Conservation (phyloP, 1,140 invertebrate genomes). For the Magallana gigas region DNA sequence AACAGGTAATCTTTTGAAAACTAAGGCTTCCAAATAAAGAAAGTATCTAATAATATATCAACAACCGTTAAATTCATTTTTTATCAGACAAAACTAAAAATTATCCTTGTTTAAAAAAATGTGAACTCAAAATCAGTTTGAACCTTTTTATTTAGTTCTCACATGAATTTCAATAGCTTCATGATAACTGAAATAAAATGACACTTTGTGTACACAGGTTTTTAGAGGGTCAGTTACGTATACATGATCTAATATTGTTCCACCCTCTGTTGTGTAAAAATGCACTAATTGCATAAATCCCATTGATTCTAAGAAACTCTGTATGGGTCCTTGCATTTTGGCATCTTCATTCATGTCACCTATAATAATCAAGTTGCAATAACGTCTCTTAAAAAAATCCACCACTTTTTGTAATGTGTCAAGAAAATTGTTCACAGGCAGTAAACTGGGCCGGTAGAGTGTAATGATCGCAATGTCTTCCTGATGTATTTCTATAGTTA, state of each 20-base stretch:
- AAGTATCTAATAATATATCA: not conserved
- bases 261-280: constrained; percentile 33
- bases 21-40: too few relatives aligned
- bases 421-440: constrained; percentile 5
- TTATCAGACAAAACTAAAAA: not conserved
- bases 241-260: constrained; percentile 27
- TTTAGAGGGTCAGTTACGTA: not conserved
- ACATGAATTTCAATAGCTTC: not conserved
- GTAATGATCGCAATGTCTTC: not conserved
- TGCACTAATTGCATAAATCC: constrained; percentile 26
- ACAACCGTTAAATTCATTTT: not conserved
- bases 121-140: not conserved
- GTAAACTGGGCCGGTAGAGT: not conserved
- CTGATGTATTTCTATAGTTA: too few relatives aligned
- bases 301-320: not conserved
- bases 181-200: not conserved
- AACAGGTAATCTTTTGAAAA: too few relatives aligned
- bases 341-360: constrained; percentile 36
- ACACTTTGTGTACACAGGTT: not conserved
- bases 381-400: not conserved
- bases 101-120: not conserved
- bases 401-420: constrained; percentile 29
- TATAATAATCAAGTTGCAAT: constrained; percentile 12
- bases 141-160: too few relatives aligned
- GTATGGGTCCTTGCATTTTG: not conserved